Conservation (phyloP, 1,140 invertebrate genomes). For the Plectrocnemia conspersa region DNA sequence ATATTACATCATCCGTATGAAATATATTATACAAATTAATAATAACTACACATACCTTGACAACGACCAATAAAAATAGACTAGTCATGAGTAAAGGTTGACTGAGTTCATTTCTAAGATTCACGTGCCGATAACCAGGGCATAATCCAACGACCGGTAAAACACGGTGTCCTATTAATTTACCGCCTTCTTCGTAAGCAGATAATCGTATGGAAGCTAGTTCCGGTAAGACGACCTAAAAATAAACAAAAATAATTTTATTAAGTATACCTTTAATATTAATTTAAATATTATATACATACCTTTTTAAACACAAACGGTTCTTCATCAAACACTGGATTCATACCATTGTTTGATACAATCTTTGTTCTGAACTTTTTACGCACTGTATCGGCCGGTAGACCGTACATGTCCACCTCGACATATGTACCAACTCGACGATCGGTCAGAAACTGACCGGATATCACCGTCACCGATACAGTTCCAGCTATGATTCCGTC, state of each 20-base stretch:
- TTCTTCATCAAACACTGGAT: conserved; percentile 93
- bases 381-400: conserved; percentile 96
- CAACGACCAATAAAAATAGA: conserved; percentile 87
- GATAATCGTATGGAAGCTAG: conserved; percentile 91
- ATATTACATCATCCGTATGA: neutral
- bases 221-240: conserved; percentile 92
- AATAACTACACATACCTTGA: conserved; percentile 57
- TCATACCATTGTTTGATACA: conserved; percentile 93
- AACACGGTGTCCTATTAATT: conserved; percentile 92
- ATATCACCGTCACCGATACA: conserved; percentile 84
- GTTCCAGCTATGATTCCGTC: conserved; percentile 99
- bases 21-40: conserved; percentile 6
- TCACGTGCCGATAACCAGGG: conserved; percentile 88
- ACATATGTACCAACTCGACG: conserved; percentile 95
- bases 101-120: conserved; percentile 86
- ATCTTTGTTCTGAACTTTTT: conserved; percentile 94
- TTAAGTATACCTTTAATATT: neutral
- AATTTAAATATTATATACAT: neutral
- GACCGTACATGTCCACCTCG: conserved; percentile 98
- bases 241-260: conserved; percentile 19
- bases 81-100: conserved; percentile 85
- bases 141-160: conserved; percentile 93
- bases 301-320: conserved; percentile 98
- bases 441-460: conserved; percentile 92
- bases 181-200: conserved; percentile 94